Evolutionary conservation across 2,113 vertebrate genomes (phyloP).

Genomic region (Rhagologus leucostigma): DNA sequence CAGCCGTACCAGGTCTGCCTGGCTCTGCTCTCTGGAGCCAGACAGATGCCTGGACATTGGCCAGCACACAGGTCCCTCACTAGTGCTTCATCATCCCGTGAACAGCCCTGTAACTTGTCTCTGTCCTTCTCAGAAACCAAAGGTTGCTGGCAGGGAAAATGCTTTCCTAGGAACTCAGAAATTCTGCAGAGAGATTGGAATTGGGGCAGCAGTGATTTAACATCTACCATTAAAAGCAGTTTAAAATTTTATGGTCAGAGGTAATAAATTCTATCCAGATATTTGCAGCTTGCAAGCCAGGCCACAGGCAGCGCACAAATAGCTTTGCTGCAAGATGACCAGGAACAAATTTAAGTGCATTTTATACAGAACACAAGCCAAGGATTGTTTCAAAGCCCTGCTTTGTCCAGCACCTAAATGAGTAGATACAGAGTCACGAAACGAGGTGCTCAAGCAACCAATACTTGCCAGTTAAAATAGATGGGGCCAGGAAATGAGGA

Average conservation of each 20-base stretch:
- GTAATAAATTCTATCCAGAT: slow-evolving; percentile 24
- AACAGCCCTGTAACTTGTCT: background rate
- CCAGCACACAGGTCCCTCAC: background rate
- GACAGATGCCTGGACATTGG: background rate
- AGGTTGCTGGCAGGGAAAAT: background rate
- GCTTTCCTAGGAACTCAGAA: background rate
- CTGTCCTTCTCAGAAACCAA: background rate
- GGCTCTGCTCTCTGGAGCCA: background rate
- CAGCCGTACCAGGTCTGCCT: background rate
- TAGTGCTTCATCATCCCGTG: background rate
- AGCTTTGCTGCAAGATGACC: background rate
- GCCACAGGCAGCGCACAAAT: background rate
- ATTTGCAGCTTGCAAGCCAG: background rate
- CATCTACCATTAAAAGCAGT: slow-evolving; percentile 34
- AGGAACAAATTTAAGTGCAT: background rate
- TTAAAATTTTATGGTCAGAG: slow-evolving; percentile 39
- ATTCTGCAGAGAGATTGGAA: slow-evolving; percentile 6
- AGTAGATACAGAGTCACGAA: background rate
- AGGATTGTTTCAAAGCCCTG: background rate
- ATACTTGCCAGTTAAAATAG: background rate
- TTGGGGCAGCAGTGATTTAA: slow-evolving; percentile 20
- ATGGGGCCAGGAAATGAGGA: background rate
- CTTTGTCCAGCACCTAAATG: background rate
- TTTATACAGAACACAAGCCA: background rate
- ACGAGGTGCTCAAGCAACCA: background rate